These are phyloP conservation scores for Paraplagusia blochii DNA, from an alignment of 2,113 vertebrate species.

Conservation along the genomic window DNA sequence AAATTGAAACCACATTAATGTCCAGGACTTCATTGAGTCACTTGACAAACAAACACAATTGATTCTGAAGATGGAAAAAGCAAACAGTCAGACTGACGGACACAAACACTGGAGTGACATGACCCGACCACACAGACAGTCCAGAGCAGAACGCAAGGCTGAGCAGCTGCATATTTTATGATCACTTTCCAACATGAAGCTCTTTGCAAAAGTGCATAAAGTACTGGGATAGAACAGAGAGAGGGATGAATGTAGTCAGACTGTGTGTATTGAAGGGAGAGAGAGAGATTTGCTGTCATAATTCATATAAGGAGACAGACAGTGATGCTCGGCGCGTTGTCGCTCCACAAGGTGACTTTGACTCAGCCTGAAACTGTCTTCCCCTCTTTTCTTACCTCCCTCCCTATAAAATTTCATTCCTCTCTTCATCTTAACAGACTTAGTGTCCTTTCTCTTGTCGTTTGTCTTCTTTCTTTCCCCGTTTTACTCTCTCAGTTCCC, in stretches of 20 bases:
- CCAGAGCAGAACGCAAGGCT: neutral
- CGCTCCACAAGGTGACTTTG: conserved; percentile 69
- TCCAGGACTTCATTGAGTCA: no score
- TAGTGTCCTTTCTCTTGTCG: neutral
- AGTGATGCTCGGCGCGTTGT: conserved; percentile 48
- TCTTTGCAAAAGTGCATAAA: conserved; percentile 49
- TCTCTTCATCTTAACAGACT: neutral
- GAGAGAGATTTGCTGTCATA: conserved; percentile 52
- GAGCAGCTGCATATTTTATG: conserved; percentile 76
- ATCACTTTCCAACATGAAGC: conserved; percentile 57
- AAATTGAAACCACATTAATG: neutral
- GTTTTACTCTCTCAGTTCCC: neutral
- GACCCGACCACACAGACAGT: no score
- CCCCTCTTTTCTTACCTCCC: neutral
- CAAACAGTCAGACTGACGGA: conserved; percentile 28
- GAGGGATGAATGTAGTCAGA: conserved; percentile 6
- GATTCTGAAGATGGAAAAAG: no score
- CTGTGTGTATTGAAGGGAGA: conserved; percentile 6
- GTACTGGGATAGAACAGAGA: conserved; percentile 34
- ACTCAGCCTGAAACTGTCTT: conserved; percentile 28
- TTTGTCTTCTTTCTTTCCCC: neutral
- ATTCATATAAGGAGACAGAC: conserved; percentile 61
- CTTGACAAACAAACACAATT: no score
- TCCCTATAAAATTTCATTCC: neutral
- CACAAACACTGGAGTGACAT: neutral